Conservation (phyloP, 2,888 invertebrate species). For the Lycophotia porphyrea region DNA sequence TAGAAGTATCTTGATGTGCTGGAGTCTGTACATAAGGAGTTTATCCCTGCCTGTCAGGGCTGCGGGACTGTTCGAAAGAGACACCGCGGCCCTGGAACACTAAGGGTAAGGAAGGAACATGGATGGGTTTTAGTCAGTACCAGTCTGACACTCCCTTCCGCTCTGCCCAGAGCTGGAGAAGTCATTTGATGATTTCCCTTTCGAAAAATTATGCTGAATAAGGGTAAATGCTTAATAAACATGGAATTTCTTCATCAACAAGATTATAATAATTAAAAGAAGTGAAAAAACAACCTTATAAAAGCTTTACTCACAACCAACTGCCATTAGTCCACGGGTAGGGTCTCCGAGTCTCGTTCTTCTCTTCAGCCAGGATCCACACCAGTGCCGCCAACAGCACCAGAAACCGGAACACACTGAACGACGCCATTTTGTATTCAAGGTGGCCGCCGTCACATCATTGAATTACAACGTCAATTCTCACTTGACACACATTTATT, state of each 20-base stretch:
- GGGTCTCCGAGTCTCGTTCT: constrained; percentile 65
- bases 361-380: constrained; percentile 79
- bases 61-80: too few species aligned
- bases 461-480: too few species aligned
- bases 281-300: background rate
- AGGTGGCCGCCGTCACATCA: constrained; percentile 67
- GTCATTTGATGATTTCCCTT: too few species aligned
- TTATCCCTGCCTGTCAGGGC: too few species aligned
- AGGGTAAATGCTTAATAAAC: background rate
- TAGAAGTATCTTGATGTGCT: too few species aligned
- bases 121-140: too few species aligned
- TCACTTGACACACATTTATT: constrained; percentile 50
- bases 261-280: background rate
- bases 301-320: constrained; percentile 89
- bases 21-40: background rate
- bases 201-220: too few species aligned
- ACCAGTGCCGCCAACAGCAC: constrained; percentile 81
- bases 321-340: constrained; percentile 85
- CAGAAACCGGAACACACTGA: constrained; percentile 81
- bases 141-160: too few species aligned
- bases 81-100: too few species aligned
- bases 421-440: constrained; percentile 79
- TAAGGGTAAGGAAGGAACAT: too few species aligned
- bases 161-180: too few species aligned
- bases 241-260: background rate